A percentile compares a stretch with the other conserved stretches of the same genome.
phyloP scores from a whole-genome alignment of 2,888 invertebrate genomes.

The Peribatodes rhomboidaria region DNA sequence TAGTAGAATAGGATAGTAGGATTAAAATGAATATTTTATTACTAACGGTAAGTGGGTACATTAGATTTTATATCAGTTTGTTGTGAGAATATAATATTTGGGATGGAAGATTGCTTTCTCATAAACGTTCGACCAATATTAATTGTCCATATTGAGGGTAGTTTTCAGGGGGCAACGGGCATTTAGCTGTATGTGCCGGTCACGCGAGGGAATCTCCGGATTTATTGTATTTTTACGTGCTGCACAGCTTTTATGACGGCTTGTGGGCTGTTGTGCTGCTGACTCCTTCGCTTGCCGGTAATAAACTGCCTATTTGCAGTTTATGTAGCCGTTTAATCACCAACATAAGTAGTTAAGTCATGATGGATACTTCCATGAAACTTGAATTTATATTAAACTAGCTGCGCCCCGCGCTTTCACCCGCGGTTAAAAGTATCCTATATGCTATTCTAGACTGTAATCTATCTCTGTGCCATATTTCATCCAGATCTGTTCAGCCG shows the following conservation, averaged over 20 bases:
- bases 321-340: conserved; percentile 8
- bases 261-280: conserved; percentile 20
- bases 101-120: conserved; percentile 48
- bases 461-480: no score
- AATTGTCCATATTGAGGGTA: conserved; percentile 54
- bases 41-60: no score
- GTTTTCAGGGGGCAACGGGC: conserved; percentile 47
- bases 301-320: conserved; percentile 20
- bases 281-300: conserved; percentile 11
- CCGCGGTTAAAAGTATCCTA: no score
- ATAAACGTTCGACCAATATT: conserved; percentile 46
- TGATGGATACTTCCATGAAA: background rate
- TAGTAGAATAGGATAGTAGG: no score
- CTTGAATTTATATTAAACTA: no score
- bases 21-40: no score
- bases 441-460: no score
- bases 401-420: no score
- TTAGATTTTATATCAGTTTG: no score
- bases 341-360: conserved; percentile 5
- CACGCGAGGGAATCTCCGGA: conserved; percentile 56
- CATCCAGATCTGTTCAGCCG: no score
- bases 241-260: conserved; percentile 43
- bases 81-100: background rate
- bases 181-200: conserved; percentile 51
- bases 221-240: conserved; percentile 52